These are phyloP conservation scores for Hypotaenidia okinawae DNA, from an alignment of 2,797 vertebrate genomes.

Conservation along the genomic window DNA sequence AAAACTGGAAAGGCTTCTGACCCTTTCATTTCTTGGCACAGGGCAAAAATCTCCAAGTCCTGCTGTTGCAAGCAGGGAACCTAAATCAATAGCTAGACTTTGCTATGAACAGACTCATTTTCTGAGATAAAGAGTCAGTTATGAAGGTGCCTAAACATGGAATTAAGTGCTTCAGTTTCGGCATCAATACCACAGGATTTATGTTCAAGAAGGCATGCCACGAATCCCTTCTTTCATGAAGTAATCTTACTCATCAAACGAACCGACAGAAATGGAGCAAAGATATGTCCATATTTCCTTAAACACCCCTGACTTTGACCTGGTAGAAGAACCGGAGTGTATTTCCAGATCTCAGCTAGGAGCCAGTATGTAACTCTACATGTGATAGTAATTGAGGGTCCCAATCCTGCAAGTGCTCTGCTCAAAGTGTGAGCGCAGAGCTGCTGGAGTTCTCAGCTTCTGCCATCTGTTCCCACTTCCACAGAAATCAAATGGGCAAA, in stretches of 20 bases:
- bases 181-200: background rate
- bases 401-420: conserved; percentile 47
- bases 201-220: background rate
- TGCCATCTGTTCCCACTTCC: conserved; percentile 71
- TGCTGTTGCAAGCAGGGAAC: background rate
- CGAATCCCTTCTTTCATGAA: background rate
- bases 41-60: background rate
- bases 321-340: conserved; percentile 31
- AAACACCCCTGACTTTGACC: background rate
- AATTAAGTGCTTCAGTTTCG: conserved; percentile 22
- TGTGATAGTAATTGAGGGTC: conserved; percentile 68
- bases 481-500: conserved; percentile 72
- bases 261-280: conserved; percentile 10
- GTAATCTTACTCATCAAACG: conserved; percentile 11
- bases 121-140: conserved; percentile 15
- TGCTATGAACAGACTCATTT: conserved; percentile 2
- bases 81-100: conserved; percentile 34
- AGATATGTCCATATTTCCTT: background rate
- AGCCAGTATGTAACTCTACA: conserved; percentile 44
- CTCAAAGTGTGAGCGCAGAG: conserved; percentile 50
- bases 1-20: conserved; percentile 21
- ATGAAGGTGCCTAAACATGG: background rate
- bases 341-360: conserved; percentile 53
- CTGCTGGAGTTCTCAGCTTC: conserved; percentile 62
- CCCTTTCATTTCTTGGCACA: conserved; percentile 18